phyloP scores from a whole-genome alignment of 2,888 invertebrate species.

The Xanthia icteritia region DNA sequence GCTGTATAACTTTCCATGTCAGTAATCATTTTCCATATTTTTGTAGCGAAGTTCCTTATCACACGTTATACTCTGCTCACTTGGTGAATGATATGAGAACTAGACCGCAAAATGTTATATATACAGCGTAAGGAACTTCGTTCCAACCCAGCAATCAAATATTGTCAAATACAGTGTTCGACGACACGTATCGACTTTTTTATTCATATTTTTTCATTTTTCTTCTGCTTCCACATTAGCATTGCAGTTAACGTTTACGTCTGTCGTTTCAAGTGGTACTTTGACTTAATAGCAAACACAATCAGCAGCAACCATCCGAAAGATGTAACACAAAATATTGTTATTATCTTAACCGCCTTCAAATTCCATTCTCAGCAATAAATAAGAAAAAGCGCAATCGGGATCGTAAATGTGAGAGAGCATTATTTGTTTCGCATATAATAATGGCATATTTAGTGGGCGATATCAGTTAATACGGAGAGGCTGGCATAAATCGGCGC shows the following conservation, averaged over 20 bases:
- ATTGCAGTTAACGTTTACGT: slow-evolving; percentile 12
- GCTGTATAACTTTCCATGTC: no score
- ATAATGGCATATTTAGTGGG: slow-evolving; percentile 90
- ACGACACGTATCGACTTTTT: no score
- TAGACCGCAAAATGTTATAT: no score
- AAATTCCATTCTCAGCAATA: slow-evolving; percentile 84
- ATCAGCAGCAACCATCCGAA: slow-evolving; percentile 56
- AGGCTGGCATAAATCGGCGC: slow-evolving; percentile 87
- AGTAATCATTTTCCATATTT: no score
- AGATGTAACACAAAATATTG: slow-evolving; percentile 65
- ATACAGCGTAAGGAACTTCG: no score
- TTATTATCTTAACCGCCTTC: slow-evolving; percentile 67
- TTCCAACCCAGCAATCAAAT: no score
- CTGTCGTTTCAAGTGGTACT: slow-evolving; percentile 37
- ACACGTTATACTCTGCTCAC: no score
- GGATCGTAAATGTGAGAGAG: slow-evolving; percentile 76
- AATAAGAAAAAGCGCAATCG: slow-evolving; percentile 79
- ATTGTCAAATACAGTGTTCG: no score
- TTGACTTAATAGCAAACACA: slow-evolving; percentile 47
- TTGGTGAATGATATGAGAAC: no score
- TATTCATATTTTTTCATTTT: not conserved
- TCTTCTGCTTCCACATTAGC: not conserved
- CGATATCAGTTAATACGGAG: slow-evolving; percentile 89
- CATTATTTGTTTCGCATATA: slow-evolving; percentile 89
- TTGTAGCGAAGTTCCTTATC: no score